Evolutionary conservation across 2,113 vertebrate genomes (phyloP), one percentile per base, ranked within the genome.

Genomic region (pig (Sus scrofa)): DNA sequence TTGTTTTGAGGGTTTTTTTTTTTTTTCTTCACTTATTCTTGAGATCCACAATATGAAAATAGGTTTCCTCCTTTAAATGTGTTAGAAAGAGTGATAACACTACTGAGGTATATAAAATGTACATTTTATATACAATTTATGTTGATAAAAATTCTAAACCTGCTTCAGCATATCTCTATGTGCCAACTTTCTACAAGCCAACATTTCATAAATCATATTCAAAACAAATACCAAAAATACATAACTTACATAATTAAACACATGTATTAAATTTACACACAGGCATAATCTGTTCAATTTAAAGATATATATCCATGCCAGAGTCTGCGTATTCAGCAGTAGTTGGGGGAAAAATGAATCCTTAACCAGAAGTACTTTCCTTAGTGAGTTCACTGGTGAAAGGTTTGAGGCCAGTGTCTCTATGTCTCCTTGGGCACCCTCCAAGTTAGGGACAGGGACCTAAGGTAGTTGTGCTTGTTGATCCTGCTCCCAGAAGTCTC

Each of bases 171-270:
- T 92, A 87, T 86, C 74, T 95, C 27, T 56, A 91, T 27, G 79
- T 94, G 91, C 94, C 93, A 97, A 85, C 91, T 95, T 96, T 87
- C 89, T 97, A 20, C 84, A 91, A 96, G 82, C 68, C 93, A 97
- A 74, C 93, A 89, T 97, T 95, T 93, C 68, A 94, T 96, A 97
- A 98, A 93, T 96, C 88, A 96, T 84, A 89, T 96, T 96, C 91
- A 96, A 97, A 97, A 97, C 56, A 96, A 97, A 97, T 95, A 97
- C 83, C 94, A 93, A 97, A 97, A 95, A 96, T 97, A 91, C 8
- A 96, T 96, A 95, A 96, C 89, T 96, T 96, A 86, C 70, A 96
- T 97, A 97, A 97, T 97, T 96, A 97, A 98, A 97, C 37, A 58
- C 63, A 91, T 63, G 70, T 84, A 96, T 96, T 97, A 95, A 96